phyloP scores from a whole-genome alignment of 37 sponge, comb jelly and placozoan species.

The Bolinopsis microptera region DNA sequence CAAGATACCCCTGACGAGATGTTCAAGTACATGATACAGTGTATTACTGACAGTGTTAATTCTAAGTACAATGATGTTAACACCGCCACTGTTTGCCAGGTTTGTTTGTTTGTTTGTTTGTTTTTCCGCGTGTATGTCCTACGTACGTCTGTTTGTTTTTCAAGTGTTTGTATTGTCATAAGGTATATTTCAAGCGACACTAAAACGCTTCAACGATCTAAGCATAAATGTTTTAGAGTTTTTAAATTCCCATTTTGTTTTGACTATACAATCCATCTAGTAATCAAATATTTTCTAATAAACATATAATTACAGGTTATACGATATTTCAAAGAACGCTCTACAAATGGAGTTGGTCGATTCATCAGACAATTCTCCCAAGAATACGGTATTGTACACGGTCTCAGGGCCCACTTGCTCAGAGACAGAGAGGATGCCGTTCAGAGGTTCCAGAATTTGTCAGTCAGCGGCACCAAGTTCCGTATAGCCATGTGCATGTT shows the following conservation, averaged over 20 bases:
- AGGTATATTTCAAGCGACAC: too few relatives aligned
- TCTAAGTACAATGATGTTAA: slow-evolving; percentile 40
- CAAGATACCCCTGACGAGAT: not conserved
- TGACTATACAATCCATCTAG: too few relatives aligned
- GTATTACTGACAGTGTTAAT: slow-evolving; percentile 25
- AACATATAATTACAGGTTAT: slow-evolving; percentile 15
- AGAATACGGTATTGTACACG: slow-evolving; percentile 58
- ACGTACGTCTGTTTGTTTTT: not conserved
- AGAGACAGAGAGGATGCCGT: slow-evolving; percentile 64
- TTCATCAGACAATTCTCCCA: slow-evolving; percentile 5
- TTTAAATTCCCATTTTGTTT: too few relatives aligned
- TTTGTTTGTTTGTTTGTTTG: not conserved
- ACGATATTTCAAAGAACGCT: slow-evolving; percentile 25
- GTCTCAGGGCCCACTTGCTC: slow-evolving; percentile 20
- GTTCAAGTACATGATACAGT: slow-evolving; percentile 65
- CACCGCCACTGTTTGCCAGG: slow-evolving; percentile 44
- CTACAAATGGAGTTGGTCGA: slow-evolving; percentile 22
- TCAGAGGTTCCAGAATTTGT: slow-evolving; percentile 59
- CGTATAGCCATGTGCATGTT: slow-evolving; percentile 60
- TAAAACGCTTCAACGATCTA: too few relatives aligned
- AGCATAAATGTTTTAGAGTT: too few relatives aligned
- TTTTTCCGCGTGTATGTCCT: not conserved
- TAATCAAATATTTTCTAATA: too few relatives aligned
- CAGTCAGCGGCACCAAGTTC: slow-evolving; percentile 56
- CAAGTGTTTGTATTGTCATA: too few relatives aligned